These are phyloP conservation scores for Carlito syrichta DNA, from an alignment of 2,113 vertebrate species.

Conservation along the genomic window DNA sequence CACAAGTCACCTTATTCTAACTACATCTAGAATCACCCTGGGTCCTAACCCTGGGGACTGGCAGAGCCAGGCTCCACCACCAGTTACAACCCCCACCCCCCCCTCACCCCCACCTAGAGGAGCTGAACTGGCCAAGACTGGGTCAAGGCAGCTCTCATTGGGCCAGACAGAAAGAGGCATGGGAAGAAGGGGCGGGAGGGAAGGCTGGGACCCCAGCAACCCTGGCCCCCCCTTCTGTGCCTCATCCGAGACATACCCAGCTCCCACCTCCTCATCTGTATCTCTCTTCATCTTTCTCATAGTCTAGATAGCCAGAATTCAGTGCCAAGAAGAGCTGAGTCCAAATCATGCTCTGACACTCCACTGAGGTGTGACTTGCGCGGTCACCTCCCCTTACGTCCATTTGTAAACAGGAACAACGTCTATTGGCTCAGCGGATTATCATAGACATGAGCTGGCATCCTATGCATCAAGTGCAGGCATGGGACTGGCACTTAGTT, in stretches of 20 bases:
- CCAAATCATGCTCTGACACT: background rate
- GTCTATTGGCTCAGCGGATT: background rate
- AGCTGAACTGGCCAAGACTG: background rate
- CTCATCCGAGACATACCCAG: background rate
- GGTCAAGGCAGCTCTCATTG: background rate
- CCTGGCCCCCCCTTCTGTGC: background rate
- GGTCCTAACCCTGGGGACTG: background rate
- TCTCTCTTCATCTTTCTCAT: background rate
- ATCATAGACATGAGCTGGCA: too few relatives aligned
- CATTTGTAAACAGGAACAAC: background rate
- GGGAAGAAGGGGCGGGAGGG: background rate
- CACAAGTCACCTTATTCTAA: background rate
- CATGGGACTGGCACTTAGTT: background rate
- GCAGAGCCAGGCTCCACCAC: background rate
- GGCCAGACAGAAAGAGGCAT: too few relatives aligned
- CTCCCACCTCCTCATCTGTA: rapidly evolving
- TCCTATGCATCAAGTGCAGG: background rate
- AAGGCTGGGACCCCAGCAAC: background rate
- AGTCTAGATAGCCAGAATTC: background rate
- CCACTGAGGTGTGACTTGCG: background rate
- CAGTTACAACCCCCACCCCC: background rate
- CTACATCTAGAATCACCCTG: background rate
- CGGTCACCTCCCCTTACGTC: background rate
- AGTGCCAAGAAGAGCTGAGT: background rate
- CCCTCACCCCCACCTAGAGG: background rate